Base-by-base conservation (phyloP, 64 coral and sea anemone genomes). In the Hydrozoanthus tunicans region DNA sequence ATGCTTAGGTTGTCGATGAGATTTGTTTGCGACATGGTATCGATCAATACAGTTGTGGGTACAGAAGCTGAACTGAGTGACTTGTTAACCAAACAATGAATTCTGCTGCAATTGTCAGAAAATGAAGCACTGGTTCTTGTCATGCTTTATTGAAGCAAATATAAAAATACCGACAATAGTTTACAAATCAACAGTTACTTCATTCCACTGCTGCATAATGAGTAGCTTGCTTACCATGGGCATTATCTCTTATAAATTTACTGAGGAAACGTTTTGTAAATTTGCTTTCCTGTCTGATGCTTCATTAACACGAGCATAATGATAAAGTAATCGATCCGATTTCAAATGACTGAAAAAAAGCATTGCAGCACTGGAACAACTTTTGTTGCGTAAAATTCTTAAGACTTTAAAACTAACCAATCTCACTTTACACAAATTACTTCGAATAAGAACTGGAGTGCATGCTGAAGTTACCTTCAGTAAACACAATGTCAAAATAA, bases 321-420 rank as follows among this genome's bases (percentile, higher is more conserved):
- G 9, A 12, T 32, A 76, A 53, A 9, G 53, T 51, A 8, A 61
- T 25, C 56, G 59, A 75, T 43, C 11, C 6, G 53, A 73, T 73
- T 55, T 57, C 17, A 86, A 24, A 26, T 73, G n/a, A 58, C 55
- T 32, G 43, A 73, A 8, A 60, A 26, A 65, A 13, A 15, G 12
- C 15, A 24, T 6, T 15, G 68, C 64, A 73, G 6, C 24, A 59
- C 26, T 1, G 5, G 14, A 12, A 58, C 17, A 59, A 55, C 66
- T 86, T 58, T 4, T 86, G 69, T 56, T 64, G 43, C 11, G n/a
- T 62, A 58, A 88, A 88, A 88, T 60, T 4, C 25, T 51, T 60
- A 59, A 20, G 17, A 73, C 10, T 54, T 58, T 86, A 86, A 86
- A 71, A 86, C 9, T 56, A 25, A 24, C 20, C 15, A 52, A 73